Evolutionary conservation across 2,888 invertebrate genomes (phyloP), one percentile per base, ranked within the genome.

Genomic region (Erpobdella octoculata): DNA sequence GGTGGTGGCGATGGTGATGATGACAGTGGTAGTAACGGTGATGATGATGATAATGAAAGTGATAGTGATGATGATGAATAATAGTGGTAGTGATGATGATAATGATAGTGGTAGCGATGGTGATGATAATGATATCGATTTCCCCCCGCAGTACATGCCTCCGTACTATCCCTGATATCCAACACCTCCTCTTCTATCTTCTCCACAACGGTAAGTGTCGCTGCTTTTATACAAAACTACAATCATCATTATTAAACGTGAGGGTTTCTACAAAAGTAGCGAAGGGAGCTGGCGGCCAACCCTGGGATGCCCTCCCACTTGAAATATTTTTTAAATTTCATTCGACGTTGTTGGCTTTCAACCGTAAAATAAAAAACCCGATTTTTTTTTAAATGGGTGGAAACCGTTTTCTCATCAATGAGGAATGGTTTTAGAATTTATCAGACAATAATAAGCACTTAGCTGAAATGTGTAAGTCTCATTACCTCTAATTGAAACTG

Each of bases 1-100:
- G 31, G 36, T 28, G 64, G n/a, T 62, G 65, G 12, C 25, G 36
- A 64, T 64, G 65, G 37, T 65, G 37, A 37, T 38, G 36, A 36
- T 28, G n/a, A 5, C n/a, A 25, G 0, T 64, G 65, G n/a, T 64
- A 9, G 36, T 18, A 36, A 28, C 25, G 65, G 21, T 21, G 65
- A 35, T 36, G 65, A 36, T 35, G 21, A 64, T 5, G 37, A 36
- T 15, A 38, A 12, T 21, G 65, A 21, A n/a, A 25, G 28, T n/a
- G 25, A 37, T 36, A 33, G n/a, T n/a, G 25, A 21, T n/a, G 36
- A 33, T 31, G 61, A 18, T 15, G 53, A 21, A 21, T 5, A 9
- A 6, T 1, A 31, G 1, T 62, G 62, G 31, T 62, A 33, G 18
- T 25, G 62, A 62, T 62, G 62, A 33, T 62, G 62, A 62, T 12